A percentile compares a stretch with the other conserved stretches of the same genome.
Conservation (phyloP, 2,888 invertebrate genomes). For the Oxystoma pomonae region DNA sequence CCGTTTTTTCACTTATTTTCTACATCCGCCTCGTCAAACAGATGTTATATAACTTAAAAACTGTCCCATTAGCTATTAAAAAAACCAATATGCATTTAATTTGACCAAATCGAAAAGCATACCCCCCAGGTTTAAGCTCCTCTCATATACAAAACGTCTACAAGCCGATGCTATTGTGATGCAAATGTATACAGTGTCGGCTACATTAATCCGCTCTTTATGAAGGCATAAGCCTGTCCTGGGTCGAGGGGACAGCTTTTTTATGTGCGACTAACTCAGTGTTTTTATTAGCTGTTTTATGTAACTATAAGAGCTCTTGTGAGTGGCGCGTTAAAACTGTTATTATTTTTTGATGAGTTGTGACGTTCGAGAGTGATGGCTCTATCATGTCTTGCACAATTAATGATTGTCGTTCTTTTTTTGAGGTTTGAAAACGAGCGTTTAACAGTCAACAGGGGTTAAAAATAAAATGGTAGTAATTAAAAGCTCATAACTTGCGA, state of each 20-base stretch:
- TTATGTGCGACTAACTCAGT: not conserved
- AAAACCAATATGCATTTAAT: not conserved
- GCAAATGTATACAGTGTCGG: not conserved
- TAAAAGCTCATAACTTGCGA: too few relatives aligned
- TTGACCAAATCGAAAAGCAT: not conserved
- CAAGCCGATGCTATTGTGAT: not conserved
- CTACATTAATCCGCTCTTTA: constrained; percentile 18
- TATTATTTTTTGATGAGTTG: not conserved
- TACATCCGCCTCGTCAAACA: too few relatives aligned
- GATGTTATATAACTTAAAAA: too few relatives aligned
- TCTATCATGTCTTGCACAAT: too few relatives aligned
- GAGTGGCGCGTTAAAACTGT: not conserved
- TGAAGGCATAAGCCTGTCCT: constrained; percentile 20
- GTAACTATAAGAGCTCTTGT: not conserved
- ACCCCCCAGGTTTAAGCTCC: not conserved
- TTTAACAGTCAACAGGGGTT: too few relatives aligned
- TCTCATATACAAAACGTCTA: not conserved
- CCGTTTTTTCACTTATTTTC: too few relatives aligned
- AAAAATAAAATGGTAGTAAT: too few relatives aligned
- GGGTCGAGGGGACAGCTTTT: not conserved
- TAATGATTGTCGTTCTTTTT: too few relatives aligned
- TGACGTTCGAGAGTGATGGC: too few relatives aligned
- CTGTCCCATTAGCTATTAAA: not conserved
- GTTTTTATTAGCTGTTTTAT: not conserved
- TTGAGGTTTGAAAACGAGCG: too few relatives aligned